These are phyloP conservation scores for Psilopsiagon aymara DNA, from an alignment of 2,113 vertebrate genomes.

Conservation along the genomic window DNA sequence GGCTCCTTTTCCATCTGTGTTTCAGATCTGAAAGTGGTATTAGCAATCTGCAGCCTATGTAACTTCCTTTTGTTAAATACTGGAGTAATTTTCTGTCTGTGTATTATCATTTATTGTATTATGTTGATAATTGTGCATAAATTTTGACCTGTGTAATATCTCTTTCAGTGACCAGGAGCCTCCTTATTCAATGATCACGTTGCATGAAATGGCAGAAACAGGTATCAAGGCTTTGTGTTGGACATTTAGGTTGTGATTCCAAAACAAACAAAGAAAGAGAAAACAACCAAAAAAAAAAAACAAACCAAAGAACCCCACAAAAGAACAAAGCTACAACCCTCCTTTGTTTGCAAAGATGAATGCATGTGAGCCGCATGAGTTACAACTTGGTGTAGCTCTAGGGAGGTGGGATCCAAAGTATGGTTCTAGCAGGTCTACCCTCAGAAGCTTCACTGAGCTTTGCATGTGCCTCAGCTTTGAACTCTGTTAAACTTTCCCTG, in stretches of 20 bases:
- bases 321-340: neutral
- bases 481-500: accelerated
- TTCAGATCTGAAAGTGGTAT: neutral
- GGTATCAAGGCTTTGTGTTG: slow-evolving; percentile 79
- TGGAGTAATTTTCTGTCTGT: neutral
- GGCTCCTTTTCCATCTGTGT: neutral
- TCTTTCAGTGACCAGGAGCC: slow-evolving; percentile 98
- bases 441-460: neutral
- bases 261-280: neutral
- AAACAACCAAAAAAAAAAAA: neutral
- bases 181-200: slow-evolving; percentile 98
- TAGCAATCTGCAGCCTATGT: neutral
- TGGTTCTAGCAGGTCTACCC: neutral
- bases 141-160: slow-evolving; percentile 68
- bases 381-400: neutral
- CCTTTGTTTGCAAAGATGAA: neutral
- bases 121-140: neutral
- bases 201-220: slow-evolving; percentile 99
- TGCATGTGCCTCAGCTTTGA: neutral
- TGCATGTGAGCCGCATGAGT: neutral
- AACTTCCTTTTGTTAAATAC: neutral
- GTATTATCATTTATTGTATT: neutral
- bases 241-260: slow-evolving; percentile 4
- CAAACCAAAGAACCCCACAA: neutral
- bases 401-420: neutral